Evolutionary conservation across 2,113 vertebrate genomes (phyloP), one percentile per base, ranked within the genome.

Genomic region (Dendropsophus ebraccatus): DNA sequence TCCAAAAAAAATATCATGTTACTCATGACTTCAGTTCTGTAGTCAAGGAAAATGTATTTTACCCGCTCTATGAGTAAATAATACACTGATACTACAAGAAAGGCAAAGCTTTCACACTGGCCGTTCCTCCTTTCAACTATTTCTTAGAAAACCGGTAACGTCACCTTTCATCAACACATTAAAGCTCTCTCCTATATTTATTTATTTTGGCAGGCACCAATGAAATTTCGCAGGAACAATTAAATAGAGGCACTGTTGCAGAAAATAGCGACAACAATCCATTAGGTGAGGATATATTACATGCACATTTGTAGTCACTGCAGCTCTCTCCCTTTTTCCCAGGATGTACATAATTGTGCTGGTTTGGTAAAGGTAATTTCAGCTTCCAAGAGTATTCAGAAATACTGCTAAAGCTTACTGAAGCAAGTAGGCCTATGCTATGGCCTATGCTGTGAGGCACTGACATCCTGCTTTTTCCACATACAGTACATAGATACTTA

Each of bases 261-360:
- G 50, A 41, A 58, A 58, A 41, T 9, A 75, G 21, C 13, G 23
- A 28, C 62, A 69, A 16, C 65, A 32, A 76, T 50, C 28, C 5
- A 35, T 56, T 54, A 56, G 52, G 75, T 56, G 12, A 12, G 75
- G 28, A 56, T 78, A 78, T 35, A 56, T 37, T 56, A 78, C 28
- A 5, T 30, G 1, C 28, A 49, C 2, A 54, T 19, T 56, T 21
- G 56, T n/a, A n/a, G n/a, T n/a, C n/a, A n/a, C n/a, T 79, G 21
- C 19, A 23, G 23, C 21, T 79, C 50, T 35, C 14, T 77, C 30
- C 30, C 50, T 78, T 78, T 78, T 21, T 58, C 2, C n/a, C 1
- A 23, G 21, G 21, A 35, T 60, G 23, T 41, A 79, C 23, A 41
- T n/a, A 60, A 41, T 58, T 32, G 32, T 52, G 16, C 32, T 23